These are phyloP conservation scores for Orthosia gracilis DNA, from an alignment of 2,888 invertebrate genomes.

Conservation along the genomic window DNA sequence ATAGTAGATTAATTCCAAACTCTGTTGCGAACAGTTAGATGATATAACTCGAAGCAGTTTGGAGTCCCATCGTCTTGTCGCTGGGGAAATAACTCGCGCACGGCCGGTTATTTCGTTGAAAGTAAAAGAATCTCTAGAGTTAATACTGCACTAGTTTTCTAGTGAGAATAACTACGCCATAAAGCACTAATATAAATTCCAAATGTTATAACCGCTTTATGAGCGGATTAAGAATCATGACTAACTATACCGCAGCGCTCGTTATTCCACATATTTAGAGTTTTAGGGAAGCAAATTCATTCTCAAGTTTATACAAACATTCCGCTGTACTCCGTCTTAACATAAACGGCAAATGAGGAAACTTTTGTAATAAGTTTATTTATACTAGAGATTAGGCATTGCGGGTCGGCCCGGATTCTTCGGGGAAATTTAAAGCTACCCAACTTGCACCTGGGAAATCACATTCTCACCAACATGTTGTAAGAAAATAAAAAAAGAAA, in stretches of 20 bases:
- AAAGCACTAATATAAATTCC: constrained; percentile 40
- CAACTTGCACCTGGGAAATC: constrained; percentile 79
- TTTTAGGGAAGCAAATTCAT: constrained; percentile 63
- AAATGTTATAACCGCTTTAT: constrained; percentile 49
- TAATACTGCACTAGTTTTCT: constrained; percentile 48
- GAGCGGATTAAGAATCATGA: constrained; percentile 53
- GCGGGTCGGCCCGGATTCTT: constrained; percentile 72
- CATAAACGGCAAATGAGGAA: constrained; percentile 75
- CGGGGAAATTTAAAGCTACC: constrained; percentile 77
- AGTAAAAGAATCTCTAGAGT: constrained; percentile 64
- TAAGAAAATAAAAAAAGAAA: constrained; percentile 36
- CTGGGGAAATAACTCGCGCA: constrained; percentile 78
- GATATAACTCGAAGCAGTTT: constrained; percentile 67
- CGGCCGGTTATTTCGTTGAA: constrained; percentile 71
- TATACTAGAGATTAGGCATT: constrained; percentile 73
- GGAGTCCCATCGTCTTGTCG: constrained; percentile 66
- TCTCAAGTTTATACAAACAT: constrained; percentile 63
- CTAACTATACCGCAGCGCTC: constrained; percentile 44
- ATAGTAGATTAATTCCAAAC: constrained; percentile 76
- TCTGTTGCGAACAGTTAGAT: constrained; percentile 68
- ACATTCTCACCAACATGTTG: constrained; percentile 43
- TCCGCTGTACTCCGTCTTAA: constrained; percentile 66
- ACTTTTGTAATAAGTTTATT: constrained; percentile 77
- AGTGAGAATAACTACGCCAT: constrained; percentile 31
- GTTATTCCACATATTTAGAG: constrained; percentile 53